Evolutionary conservation across 1,140 invertebrate genomes (phyloP).

Genomic region (Brachionus calyciflorus): DNA sequence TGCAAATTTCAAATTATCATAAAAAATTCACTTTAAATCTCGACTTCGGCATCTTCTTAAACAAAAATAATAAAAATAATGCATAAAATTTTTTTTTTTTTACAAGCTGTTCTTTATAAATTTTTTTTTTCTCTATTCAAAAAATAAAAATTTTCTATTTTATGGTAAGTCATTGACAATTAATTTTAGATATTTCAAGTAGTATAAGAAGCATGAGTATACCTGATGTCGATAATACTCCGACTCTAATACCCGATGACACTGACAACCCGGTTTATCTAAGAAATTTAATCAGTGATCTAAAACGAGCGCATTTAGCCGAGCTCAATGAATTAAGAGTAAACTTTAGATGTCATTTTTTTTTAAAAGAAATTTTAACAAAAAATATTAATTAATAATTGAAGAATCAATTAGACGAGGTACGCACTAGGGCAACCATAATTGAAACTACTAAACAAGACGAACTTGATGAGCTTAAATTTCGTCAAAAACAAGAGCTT

Average conservation of each 20-base stretch:
- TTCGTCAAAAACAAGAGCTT: slow-evolving; percentile 31
- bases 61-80: too few species aligned
- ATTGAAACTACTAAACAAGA: slow-evolving; percentile 45
- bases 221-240: not conserved
- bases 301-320: not conserved
- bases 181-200: too few species aligned
- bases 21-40: slow-evolving; percentile 22
- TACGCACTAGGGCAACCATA: slow-evolving; percentile 32
- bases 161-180: too few species aligned
- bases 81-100: not conserved
- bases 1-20: slow-evolving; percentile 42
- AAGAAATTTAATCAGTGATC: not conserved
- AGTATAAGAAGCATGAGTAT: slow-evolving; percentile 1
- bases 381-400: not conserved
- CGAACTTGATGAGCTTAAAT: slow-evolving; percentile 17
- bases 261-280: slow-evolving; percentile 5
- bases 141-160: too few species aligned
- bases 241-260: not conserved
- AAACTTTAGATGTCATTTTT: not conserved
- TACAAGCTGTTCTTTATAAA: not conserved
- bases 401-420: slow-evolving; percentile 36
- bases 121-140: too few species aligned
- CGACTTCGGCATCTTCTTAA: not conserved
- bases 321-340: slow-evolving; percentile 24
- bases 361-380: not conserved